These are phyloP conservation scores for Esox niger DNA, from an alignment of 2,113 vertebrate genomes.

Conservation along the genomic window DNA sequence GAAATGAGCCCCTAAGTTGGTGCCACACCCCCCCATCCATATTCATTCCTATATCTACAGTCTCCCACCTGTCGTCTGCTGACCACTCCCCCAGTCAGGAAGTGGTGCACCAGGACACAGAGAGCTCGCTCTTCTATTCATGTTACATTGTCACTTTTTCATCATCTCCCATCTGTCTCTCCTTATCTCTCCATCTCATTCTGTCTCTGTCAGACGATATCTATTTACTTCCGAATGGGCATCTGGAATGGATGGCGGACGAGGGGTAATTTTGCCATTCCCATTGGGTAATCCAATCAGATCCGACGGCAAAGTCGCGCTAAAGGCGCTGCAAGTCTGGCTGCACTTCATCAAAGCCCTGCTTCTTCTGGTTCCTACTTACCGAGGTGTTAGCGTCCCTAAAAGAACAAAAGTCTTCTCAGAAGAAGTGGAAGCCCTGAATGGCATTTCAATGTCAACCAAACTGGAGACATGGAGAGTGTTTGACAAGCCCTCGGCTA, in stretches of 20 bases:
- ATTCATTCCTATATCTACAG: neutral
- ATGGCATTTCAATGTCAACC: conserved; percentile 49
- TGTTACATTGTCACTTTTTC: conserved; percentile 67
- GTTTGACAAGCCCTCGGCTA: conserved; percentile 25
- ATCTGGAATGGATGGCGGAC: conserved; percentile 36
- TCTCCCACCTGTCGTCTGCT: neutral
- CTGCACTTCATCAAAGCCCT: conserved; percentile 16
- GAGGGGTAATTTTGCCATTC: conserved; percentile 21
- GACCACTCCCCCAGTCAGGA: conserved; percentile 21
- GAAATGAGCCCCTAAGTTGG: conserved; percentile 56
- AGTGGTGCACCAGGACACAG: conserved; percentile 42
- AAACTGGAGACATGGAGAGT: conserved; percentile 24
- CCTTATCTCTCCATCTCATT: neutral
- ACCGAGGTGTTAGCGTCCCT: conserved; percentile 7
- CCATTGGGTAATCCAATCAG: conserved; percentile 46
- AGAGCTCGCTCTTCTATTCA: conserved; percentile 59
- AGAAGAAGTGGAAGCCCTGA: conserved; percentile 10
- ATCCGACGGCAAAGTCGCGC: conserved; percentile 33
- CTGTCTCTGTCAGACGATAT: no score
- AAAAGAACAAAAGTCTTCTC: conserved; percentile 14
- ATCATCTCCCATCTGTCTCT: conserved; percentile 37
- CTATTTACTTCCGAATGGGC: conserved; percentile 36
- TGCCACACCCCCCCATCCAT: conserved; percentile 20
- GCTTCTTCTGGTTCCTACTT: neutral
- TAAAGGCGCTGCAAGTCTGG: conserved; percentile 10